Evolutionary conservation across 1,140 invertebrate species (phyloP), one percentile per base, ranked within the genome.

Genomic region (Pseudomyrmex dendroicus): DNA sequence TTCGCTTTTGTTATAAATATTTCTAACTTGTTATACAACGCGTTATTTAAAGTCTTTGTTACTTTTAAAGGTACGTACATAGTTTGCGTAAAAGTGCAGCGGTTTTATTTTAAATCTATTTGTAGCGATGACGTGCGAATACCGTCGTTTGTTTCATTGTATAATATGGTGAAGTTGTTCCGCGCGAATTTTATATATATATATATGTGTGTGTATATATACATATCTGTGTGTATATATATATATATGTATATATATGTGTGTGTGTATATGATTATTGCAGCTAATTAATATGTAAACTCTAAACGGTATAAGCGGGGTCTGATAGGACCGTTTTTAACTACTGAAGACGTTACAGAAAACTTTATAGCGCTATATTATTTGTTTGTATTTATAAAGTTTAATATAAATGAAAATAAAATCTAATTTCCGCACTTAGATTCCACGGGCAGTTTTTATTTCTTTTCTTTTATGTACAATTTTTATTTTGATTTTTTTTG

Each of bases 361-460:
- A 80, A 70, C 22, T 59, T 80, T 59, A 80, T 70, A 80, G 67
- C 76, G 66, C 66, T 76, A 76, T 64, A 77, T 77, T 77, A 77
- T 77, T 67, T 77, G 74, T 77, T 80, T 72, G 76, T 80, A 80
- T 80, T 80, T 80, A 80, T 80, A 80, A 80, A 80, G 66, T 80
- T 70, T 80, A 80, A 61, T 80, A 80, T 70, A 80, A 70, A 80
- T 80, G 63, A 80, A 35, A 35, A 78, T 78, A 78, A 78, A 78
- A 80, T 59, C 76, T 80, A 72, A 80, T 80, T 80, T 80, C 57
- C 66, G 70, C 66, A 70, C 52, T 52, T 50, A 57, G 20, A 59
- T 59, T 35, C 59, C 76, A 13, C n/a, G 59, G 35, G 35, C 35
- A 35, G 35, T 35, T 35, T 35, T 35, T 35, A 35, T 35, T 35